These are phyloP conservation scores for Caenorhabditis elegans DNA, from an alignment of 1,140 invertebrate species.

Conservation along the genomic window DNA sequence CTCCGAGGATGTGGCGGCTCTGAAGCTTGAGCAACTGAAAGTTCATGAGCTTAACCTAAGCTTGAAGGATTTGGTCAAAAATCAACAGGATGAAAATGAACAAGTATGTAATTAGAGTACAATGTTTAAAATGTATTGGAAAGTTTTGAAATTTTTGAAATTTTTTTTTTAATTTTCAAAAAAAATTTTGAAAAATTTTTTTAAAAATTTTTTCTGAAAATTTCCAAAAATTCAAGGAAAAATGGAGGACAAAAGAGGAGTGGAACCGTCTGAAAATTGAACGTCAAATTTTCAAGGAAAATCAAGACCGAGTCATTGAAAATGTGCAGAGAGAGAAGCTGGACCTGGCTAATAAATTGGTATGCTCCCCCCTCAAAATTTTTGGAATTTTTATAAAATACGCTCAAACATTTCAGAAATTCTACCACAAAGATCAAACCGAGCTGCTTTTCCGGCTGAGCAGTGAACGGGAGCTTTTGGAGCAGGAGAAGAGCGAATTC, in stretches of 20 bases:
- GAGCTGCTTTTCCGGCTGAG: conserved; percentile 30
- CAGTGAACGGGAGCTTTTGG: conserved; percentile 22
- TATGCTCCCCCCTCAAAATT: not conserved
- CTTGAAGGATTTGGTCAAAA: conserved; percentile 18
- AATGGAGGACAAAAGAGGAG: conserved; percentile 34
- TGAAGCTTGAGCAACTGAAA: conserved; percentile 11
- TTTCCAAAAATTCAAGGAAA: not conserved
- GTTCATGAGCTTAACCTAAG: conserved; percentile 35
- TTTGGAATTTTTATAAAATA: no score
- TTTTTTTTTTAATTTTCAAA: no score
- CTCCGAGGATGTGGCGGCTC: not conserved
- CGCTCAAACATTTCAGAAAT: no score
- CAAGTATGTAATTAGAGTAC: no score
- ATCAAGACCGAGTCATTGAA: conserved; percentile 27
- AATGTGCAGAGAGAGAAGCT: conserved; percentile 28
- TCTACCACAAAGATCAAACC: conserved; percentile 18
- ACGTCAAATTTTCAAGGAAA: conserved; percentile 32
- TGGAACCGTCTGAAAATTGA: conserved; percentile 37
- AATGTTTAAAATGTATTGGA: no score
- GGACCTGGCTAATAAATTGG: not conserved
- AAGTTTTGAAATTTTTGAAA: no score
- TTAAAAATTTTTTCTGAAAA: not conserved
- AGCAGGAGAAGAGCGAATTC: conserved; percentile 33
- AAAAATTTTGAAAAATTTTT: no score
- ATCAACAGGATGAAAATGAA: conserved; percentile 24